Evolutionary conservation across 2,888 invertebrate genomes (phyloP), one percentile per base, ranked within the genome.

Genomic region (Pandemis heparana): DNA sequence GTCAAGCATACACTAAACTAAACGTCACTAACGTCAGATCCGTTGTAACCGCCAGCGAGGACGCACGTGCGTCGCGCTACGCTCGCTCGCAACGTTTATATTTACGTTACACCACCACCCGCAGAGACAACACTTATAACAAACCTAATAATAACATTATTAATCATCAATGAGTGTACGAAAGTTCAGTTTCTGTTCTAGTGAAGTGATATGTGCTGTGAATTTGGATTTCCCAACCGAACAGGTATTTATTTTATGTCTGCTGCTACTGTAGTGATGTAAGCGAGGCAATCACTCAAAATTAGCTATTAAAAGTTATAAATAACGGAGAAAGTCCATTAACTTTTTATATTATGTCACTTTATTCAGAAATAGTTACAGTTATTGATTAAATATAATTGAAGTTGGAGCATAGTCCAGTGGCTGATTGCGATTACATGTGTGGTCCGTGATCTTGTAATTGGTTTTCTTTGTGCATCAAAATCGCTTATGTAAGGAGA

Each of bases 121-220:
- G 88, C 89, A 79, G 80, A 85, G 89, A 80, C 77, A 81, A 80
- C 82, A 74, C 78, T 82, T 79, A 75, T 80, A 82, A 81, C 79
- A 72, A 60, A 70, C 78, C 85, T 86, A 87, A 80, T 85, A 82
- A 86, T 87, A 88, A 81, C 80, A 75, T 76, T 80, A 83, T 83
- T 85, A 81, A 82, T 85, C 83, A 85, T 59, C 56, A 59, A 70
- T 71, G 71, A 70, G 62, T 51, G 51, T n/a, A 51, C 32, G 43
- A 70, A 66, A 71, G 43, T 73, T 56, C 32, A 68, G 65, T 75
- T 56, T 10, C 8, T 10, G 75, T 63, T 70, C 65, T 67, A 53
- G 70, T 75, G 75, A 71, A n/a, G 68, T 70, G 70, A 68, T 74
- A 51, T 64, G 67, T 73, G 66, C 66, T 43, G 71, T 77, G 74